Percentiles rank a stretch among this genome's conserved stretches.
Evolutionary conservation across 2,888 invertebrate species (phyloP).

Genomic region (Zeuzera pyrina): DNA sequence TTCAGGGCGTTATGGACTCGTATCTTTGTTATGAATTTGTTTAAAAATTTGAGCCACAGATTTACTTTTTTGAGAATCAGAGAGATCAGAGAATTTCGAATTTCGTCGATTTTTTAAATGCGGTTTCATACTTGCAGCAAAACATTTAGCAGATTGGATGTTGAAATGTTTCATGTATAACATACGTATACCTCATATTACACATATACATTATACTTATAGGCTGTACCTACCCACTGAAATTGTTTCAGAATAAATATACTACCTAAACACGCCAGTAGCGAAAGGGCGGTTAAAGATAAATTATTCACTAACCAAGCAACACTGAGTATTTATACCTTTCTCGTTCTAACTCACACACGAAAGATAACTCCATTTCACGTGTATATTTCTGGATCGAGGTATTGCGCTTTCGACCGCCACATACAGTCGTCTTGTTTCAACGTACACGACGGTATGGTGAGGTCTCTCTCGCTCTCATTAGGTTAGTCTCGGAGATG

Average conservation of each 20-base stretch:
- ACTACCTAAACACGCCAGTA: constrained; percentile 17
- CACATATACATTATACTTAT: no score
- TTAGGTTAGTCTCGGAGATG: constrained; percentile 62
- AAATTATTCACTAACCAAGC: constrained; percentile 60
- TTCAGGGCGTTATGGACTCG: no score
- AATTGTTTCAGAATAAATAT: constrained; percentile 1
- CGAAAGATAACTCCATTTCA: constrained; percentile 24
- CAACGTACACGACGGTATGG: constrained; percentile 16
- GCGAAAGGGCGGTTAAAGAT: constrained; percentile 60
- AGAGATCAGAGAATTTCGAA: no score
- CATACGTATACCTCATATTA: no score
- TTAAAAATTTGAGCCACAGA: no score
- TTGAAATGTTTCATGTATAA: no score
- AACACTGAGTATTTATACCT: constrained; percentile 49
- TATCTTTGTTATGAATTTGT: no score
- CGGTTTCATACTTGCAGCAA: no score
- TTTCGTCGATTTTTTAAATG: no score
- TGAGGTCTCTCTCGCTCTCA: constrained; percentile 53
- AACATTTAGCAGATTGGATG: no score
- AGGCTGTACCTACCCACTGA: no score
- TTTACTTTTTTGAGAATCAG: no score
- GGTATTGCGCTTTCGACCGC: constrained; percentile 67
- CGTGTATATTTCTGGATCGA: constrained; percentile 27
- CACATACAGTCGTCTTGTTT: constrained; percentile 45
- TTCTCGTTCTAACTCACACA: constrained; percentile 25